These are phyloP conservation scores for Zaprionus vittiger DNA, from an alignment of 1,140 invertebrate species.

Conservation along the genomic window DNA sequence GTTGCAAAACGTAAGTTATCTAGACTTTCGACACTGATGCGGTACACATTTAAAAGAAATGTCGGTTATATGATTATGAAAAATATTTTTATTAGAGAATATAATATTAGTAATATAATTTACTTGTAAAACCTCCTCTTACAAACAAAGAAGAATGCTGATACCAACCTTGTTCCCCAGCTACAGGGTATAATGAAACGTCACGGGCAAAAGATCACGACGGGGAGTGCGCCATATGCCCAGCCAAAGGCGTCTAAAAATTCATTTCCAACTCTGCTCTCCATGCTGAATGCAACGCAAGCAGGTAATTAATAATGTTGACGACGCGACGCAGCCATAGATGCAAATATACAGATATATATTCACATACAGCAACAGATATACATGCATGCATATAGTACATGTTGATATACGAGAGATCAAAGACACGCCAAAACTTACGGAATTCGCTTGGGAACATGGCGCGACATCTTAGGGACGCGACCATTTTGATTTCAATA, in stretches of 20 bases:
- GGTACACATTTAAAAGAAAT: too few species aligned
- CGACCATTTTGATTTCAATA: conserved; percentile 33
- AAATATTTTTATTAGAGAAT: too few species aligned
- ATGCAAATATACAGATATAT: conserved; percentile 28
- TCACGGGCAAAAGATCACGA: conserved; percentile 39
- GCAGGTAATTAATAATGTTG: conserved; percentile 72
- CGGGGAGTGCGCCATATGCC: conserved; percentile 41
- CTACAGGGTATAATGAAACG: conserved; percentile 34
- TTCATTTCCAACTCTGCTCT: conserved; percentile 64
- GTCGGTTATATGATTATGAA: too few species aligned
- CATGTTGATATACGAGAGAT: conserved; percentile 41
- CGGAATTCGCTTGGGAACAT: conserved; percentile 40
- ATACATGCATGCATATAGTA: conserved; percentile 11
- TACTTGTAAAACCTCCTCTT: not conserved
- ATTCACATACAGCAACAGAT: conserved; percentile 12
- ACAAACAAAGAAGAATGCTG: not conserved
- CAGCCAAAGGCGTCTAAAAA: conserved; percentile 61
- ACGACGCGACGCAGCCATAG: conserved; percentile 53
- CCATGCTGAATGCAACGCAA: conserved; percentile 37
- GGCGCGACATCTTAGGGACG: conserved; percentile 17
- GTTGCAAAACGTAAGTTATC: too few species aligned
- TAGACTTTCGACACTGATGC: too few species aligned
- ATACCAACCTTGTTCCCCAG: not conserved
- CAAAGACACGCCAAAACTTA: conserved; percentile 44
- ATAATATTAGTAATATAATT: too few species aligned